Conservation (phyloP, 2,888 invertebrate species). For the Monopis laevigella region DNA sequence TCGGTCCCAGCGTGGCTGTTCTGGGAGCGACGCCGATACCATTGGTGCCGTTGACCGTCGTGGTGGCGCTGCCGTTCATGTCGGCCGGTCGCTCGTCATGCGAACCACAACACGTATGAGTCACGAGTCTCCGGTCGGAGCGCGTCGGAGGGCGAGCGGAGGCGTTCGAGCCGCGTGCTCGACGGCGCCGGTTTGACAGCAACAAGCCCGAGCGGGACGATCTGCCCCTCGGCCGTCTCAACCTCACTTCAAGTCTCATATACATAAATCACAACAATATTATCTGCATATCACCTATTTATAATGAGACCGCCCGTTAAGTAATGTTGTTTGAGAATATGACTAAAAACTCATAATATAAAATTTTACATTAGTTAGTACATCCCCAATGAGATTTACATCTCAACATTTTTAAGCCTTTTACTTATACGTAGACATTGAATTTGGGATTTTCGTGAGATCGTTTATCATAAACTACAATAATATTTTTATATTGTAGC, state of each 20-base stretch:
- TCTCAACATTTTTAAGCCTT: too few relatives aligned
- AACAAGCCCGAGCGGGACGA: constrained; percentile 23
- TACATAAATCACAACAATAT: background rate
- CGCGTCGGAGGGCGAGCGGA: constrained; percentile 25
- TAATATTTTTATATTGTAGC: too few relatives aligned
- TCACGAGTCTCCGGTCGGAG: constrained; percentile 51
- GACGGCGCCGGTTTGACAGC: constrained; percentile 65
- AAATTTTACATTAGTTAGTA: too few relatives aligned
- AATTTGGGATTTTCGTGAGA: too few relatives aligned
- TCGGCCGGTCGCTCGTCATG: constrained; percentile 49
- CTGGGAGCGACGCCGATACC: constrained; percentile 56
- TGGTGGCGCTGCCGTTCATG: constrained; percentile 67
- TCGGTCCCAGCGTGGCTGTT: constrained; percentile 59
- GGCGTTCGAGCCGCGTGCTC: constrained; percentile 61
- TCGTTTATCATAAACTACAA: too few relatives aligned
- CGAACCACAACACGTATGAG: constrained; percentile 44
- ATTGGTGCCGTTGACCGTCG: constrained; percentile 58
- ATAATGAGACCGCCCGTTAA: too few relatives aligned
- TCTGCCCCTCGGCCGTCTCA: constrained; percentile 28
- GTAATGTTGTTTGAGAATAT: too few relatives aligned
- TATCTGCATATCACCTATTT: too few relatives aligned
- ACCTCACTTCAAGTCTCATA: constrained; percentile 14
- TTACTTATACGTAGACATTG: too few relatives aligned
- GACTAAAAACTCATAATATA: too few relatives aligned
- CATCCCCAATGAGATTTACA: too few relatives aligned